Conservation (phyloP, 2,797 vertebrate genomes). For the Thamnophis elegans region DNA sequence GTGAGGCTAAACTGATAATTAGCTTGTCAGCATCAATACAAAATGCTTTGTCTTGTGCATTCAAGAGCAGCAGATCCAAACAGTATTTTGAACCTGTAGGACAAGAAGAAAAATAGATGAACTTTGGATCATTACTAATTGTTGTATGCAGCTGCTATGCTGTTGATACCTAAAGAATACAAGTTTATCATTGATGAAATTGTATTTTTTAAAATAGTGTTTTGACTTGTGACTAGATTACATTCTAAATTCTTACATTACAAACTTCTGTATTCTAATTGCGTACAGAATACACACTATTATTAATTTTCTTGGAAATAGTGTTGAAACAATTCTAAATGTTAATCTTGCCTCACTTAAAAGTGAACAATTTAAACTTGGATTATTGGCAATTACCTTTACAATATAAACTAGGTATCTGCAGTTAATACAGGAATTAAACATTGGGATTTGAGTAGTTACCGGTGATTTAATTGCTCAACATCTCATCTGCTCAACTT, state of each 20-base stretch:
- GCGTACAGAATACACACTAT: background rate
- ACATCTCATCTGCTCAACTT: background rate
- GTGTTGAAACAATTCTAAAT: background rate
- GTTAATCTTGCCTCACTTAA: background rate
- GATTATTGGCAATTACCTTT: background rate
- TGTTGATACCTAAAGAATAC: background rate
- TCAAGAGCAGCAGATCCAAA: background rate
- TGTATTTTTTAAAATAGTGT: background rate
- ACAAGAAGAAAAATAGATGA: background rate
- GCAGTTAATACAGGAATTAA: background rate
- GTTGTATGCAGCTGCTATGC: background rate
- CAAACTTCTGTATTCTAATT: background rate
- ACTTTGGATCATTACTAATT: background rate
- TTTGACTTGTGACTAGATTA: background rate
- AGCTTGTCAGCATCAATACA: background rate
- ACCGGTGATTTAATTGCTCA: conserved; percentile 8
- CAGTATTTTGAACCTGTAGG: background rate
- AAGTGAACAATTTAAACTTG: background rate
- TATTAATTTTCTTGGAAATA: background rate
- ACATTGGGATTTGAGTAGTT: background rate
- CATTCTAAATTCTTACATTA: background rate
- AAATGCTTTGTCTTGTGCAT: background rate
- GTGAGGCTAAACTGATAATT: background rate
- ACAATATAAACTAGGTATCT: background rate
- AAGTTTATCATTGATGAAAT: background rate